Conservation (phyloP, 2,888 invertebrate genomes). For the Eudasyphora cyanicolor region DNA sequence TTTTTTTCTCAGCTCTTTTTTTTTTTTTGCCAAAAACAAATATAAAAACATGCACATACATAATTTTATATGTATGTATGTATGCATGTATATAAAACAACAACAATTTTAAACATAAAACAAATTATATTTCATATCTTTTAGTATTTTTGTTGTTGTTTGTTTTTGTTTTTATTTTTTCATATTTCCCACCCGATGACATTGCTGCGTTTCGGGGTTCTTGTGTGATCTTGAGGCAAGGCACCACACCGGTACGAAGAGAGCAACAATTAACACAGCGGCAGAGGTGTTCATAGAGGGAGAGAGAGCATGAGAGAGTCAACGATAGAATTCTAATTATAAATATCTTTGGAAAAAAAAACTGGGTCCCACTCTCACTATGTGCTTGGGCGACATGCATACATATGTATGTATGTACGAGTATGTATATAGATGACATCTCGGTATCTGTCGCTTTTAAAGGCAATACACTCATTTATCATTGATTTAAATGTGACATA, state of each 20-base stretch:
- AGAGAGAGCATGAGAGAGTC: not conserved
- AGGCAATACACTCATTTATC: constrained; percentile 9
- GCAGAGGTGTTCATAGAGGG: not conserved
- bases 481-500: not conserved
- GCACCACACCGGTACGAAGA: not conserved
- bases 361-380: too few relatives aligned
- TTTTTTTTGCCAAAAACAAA: not conserved
- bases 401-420: not conserved
- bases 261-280: not conserved
- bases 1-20: not conserved
- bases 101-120: not conserved
- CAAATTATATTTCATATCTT: not conserved
- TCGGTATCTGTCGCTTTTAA: not conserved
- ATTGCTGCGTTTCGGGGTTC: constrained; percentile 3
- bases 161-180: not conserved
- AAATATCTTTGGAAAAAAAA: not conserved
- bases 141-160: not conserved
- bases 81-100: not conserved
- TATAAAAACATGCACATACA: not conserved
- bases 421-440: not conserved
- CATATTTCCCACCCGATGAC: not conserved
- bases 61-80: not conserved
- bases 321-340: not conserved
- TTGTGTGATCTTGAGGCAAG: not conserved
- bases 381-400: not conserved